Conservation (phyloP, 2,113 vertebrate species). For the Camelus bactrianus region DNA sequence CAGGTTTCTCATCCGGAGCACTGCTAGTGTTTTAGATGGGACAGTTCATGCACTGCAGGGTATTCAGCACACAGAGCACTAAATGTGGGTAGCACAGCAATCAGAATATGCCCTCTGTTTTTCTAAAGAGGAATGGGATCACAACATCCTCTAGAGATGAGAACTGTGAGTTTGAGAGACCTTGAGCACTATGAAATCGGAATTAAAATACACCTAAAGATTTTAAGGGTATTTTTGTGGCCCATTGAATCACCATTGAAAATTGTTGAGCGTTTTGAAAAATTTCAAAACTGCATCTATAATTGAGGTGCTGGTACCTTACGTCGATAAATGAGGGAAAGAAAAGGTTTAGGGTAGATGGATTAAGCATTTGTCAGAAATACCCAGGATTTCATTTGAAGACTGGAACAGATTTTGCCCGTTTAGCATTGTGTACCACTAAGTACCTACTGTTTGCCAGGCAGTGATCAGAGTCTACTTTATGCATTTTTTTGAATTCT, state of each 20-base stretch:
- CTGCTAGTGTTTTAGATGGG: background rate
- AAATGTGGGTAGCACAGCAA: background rate
- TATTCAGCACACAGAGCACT: background rate
- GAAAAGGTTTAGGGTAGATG: background rate
- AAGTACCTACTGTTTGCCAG: background rate
- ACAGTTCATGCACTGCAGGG: background rate
- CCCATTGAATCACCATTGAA: background rate
- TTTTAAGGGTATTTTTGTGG: background rate
- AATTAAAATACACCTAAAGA: constrained; percentile 9
- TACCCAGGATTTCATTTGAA: constrained; percentile 17
- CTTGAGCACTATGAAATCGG: background rate
- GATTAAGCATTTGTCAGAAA: background rate
- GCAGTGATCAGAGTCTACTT: background rate
- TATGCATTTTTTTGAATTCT: constrained; percentile 28
- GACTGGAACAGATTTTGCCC: background rate
- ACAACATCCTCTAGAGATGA: background rate
- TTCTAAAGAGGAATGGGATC: background rate
- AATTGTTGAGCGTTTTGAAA: constrained; percentile 13
- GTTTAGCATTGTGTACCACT: background rate
- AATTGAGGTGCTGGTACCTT: background rate
- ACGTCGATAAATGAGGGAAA: background rate
- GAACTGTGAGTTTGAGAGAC: background rate
- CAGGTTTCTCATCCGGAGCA: background rate
- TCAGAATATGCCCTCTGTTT: background rate
- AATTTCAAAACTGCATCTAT: background rate